Conservation (phyloP, 92 coral and sea anemone species). For the Actinernus sp. region DNA sequence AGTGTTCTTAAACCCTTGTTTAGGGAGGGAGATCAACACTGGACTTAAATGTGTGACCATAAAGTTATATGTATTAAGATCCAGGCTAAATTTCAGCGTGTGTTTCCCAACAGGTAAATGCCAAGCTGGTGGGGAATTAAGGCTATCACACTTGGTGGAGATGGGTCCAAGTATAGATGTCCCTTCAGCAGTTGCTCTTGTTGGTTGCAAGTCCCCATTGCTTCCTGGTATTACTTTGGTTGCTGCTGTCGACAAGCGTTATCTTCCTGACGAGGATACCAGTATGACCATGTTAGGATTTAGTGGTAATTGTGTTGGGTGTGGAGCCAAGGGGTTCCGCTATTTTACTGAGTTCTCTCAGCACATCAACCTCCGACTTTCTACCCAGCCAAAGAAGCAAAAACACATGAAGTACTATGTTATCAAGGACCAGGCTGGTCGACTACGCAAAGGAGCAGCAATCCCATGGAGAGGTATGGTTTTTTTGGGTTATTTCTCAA, state of each 20-base stretch:
- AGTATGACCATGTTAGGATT: constrained; percentile 92
- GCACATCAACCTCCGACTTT: constrained; percentile 91
- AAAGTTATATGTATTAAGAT: too few relatives aligned
- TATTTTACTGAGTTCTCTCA: constrained; percentile 98
- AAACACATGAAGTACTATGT: constrained; percentile 94
- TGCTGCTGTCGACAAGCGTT: constrained; percentile 95
- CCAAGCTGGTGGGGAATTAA: constrained; percentile 89
- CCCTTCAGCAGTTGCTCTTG: constrained; percentile 86
- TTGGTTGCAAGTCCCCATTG: constrained; percentile 95
- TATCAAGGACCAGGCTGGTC: constrained; percentile 75
- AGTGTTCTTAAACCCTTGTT: too few relatives aligned
- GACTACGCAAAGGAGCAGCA: constrained; percentile 81
- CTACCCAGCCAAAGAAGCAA: constrained; percentile 98
- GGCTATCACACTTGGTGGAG: constrained; percentile 65
- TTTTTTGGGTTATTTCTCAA: not conserved
- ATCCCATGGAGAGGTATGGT: constrained; percentile 95
- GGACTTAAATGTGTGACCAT: too few relatives aligned
- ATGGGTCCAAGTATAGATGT: constrained; percentile 61
- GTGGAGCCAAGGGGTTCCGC: constrained; percentile 97
- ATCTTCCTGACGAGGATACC: constrained; percentile 91
- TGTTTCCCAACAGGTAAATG: constrained; percentile 68
- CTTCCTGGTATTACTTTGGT: constrained; percentile 90
- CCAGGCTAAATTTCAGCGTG: too few relatives aligned
- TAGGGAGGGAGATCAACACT: too few relatives aligned
- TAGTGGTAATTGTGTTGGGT: constrained; percentile 95